Percentiles rank a stretch among this genome's conserved stretches.
These are phyloP conservation scores for Prunella strophiata DNA, from an alignment of 2,797 vertebrate genomes.

Conservation along the genomic window DNA sequence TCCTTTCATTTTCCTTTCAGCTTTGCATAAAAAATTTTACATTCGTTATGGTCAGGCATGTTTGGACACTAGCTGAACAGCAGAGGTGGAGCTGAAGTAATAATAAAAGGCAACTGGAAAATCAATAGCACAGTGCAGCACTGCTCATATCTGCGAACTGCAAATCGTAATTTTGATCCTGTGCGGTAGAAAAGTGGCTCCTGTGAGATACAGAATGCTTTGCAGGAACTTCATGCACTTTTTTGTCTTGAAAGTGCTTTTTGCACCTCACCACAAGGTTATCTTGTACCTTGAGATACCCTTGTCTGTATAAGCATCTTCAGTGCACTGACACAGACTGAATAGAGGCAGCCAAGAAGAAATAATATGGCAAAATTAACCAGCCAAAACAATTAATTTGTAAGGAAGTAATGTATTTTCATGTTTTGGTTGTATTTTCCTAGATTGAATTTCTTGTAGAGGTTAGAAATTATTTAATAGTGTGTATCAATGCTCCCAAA, in stretches of 20 bases:
- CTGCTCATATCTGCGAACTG: neutral
- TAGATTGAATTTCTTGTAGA: neutral
- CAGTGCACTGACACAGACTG: neutral
- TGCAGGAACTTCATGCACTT: neutral
- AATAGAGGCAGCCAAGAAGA: neutral
- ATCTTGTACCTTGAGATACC: neutral
- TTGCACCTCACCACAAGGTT: neutral
- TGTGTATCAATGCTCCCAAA: fast-evolving
- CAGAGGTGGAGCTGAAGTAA: neutral
- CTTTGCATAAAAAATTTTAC: neutral
- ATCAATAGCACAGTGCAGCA: neutral
- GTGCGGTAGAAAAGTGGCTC: neutral
- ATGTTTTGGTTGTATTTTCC: neutral
- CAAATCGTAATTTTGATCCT: neutral
- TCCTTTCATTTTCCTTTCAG: neutral
- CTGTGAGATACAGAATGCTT: neutral
- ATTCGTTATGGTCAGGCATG: neutral
- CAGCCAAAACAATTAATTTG: neutral
- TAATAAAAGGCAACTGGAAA: neutral
- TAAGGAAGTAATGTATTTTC: neutral
- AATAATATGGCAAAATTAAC: neutral
- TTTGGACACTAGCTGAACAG: neutral
- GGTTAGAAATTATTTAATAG: neutral
- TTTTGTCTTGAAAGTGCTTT: neutral
- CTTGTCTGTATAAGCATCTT: fast-evolving